Base-by-base conservation (phyloP, 2,888 invertebrate genomes). In the Amiota mariae region DNA sequence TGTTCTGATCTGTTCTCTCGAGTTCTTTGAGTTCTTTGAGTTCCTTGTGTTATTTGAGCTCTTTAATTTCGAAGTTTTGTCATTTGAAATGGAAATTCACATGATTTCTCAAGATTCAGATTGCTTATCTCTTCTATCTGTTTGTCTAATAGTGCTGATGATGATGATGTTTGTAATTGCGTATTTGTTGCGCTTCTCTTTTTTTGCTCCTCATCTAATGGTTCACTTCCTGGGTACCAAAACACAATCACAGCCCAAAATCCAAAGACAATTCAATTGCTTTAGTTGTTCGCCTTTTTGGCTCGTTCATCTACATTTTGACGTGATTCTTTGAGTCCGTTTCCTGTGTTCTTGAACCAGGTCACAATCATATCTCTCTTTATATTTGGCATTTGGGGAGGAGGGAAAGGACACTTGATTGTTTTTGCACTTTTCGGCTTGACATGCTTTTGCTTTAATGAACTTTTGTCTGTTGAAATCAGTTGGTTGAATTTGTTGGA, bases 91-190 rank as follows among this genome's bases (percentile, higher is more conserved):
- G 78, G 46, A 56, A 54, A 74, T 83, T 82, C 82, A 81, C 77
- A 81, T 87, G 85, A 87, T 87, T 87, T 86, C 82, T 79, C 72
- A 79, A 85, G 86, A 86, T 87, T 4, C 87, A 87, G 87, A 86
- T 87, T 87, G 84, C 87, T 82, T 84, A 85, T 86, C 84, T 81
- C 71, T 77, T 51, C n/a, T n/a, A n/a, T n/a, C n/a, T n/a, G n/a
- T n/a, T 72, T 15, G 54, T 70, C 24, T 48, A 47, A 59, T 75
- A 15, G 71, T 54, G 15, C 15, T 15, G 15, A 54, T 54, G 54
- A 54, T 54, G 20, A 54, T 46, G 20, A 24, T 67, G 78, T 80
- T 84, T 83, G 36, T 81, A 82, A 81, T 82, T 82, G 36, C 71
- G 47, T 68, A 47, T 36, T 57, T 15, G 75, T 80, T 77, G 76